These are phyloP conservation scores for Metopia argyrocephala DNA, from an alignment of 2,888 invertebrate species.

Conservation along the genomic window DNA sequence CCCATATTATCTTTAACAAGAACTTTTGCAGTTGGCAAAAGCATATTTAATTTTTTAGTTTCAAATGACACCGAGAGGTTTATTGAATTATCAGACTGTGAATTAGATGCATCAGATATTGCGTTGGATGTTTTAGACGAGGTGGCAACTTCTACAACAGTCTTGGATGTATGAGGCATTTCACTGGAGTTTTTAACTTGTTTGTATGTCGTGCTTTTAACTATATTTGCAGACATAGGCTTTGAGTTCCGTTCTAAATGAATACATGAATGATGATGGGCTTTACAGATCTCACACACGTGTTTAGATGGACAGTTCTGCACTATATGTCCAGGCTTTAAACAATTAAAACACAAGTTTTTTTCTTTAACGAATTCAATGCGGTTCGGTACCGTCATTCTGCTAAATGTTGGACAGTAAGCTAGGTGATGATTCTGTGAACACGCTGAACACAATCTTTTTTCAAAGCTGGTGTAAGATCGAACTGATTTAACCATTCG, in stretches of 20 bases:
- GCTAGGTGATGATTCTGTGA: neutral
- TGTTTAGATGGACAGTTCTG: conserved; percentile 11
- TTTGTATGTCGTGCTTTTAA: neutral
- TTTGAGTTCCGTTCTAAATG: neutral
- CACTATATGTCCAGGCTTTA: conserved; percentile 23
- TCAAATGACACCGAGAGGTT: neutral
- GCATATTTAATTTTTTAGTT: neutral
- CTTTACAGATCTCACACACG: conserved; percentile 24
- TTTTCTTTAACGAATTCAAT: neutral
- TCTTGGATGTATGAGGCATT: neutral
- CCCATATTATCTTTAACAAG: neutral
- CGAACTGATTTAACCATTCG: neutral
- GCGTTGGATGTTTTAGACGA: neutral
- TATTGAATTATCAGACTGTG: neutral
- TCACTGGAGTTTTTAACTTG: neutral
- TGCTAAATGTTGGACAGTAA: neutral
- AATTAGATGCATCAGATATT: neutral
- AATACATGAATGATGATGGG: neutral
- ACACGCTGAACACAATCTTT: neutral
- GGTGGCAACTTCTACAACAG: neutral
- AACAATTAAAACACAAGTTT: conserved; percentile 16
- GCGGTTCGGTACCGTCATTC: neutral
- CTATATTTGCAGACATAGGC: neutral
- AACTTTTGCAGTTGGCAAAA: neutral
- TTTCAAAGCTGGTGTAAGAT: neutral